phyloP scores from a whole-genome alignment of 2,888 invertebrate genomes.

The Temnothorax rugatulus region DNA sequence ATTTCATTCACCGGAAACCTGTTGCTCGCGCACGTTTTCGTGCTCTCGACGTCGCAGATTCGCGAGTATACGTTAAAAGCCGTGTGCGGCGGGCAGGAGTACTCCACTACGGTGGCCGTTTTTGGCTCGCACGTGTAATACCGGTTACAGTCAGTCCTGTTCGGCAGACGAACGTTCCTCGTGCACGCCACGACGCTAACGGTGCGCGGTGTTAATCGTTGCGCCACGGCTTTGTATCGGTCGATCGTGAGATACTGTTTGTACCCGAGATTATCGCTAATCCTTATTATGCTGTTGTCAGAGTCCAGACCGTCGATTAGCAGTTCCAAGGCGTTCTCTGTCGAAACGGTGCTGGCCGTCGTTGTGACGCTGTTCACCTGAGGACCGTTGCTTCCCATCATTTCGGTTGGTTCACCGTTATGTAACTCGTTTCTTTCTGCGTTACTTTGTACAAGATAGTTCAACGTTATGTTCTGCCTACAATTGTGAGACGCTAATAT shows the following conservation, averaged over 20 bases:
- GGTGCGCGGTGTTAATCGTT: conserved; percentile 66
- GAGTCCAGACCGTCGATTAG: conserved; percentile 57
- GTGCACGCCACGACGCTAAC: conserved; percentile 86
- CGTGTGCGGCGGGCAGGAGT: conserved; percentile 86
- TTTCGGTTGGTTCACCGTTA: conserved; percentile 52
- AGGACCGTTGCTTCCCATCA: conserved; percentile 20
- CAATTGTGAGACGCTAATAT: conserved; percentile 9
- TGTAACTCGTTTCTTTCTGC: conserved; percentile 67
- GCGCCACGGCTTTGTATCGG: conserved; percentile 73
- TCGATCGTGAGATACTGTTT: conserved; percentile 78
- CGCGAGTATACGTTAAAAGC: conserved; percentile 86
- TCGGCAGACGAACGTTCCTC: conserved; percentile 86
- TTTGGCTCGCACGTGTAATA: conserved; percentile 87
- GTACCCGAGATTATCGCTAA: conserved; percentile 75
- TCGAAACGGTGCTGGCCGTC: neutral
- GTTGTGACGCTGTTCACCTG: conserved; percentile 22
- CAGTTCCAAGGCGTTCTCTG: conserved; percentile 33
- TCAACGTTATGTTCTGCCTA: conserved; percentile 56
- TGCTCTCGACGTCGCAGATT: conserved; percentile 86
- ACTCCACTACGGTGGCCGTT: conserved; percentile 85
- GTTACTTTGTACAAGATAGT: conserved; percentile 74
- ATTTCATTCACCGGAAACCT: neutral
- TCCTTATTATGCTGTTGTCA: conserved; percentile 72
- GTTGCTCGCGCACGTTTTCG: conserved; percentile 80
- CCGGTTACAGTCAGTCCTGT: conserved; percentile 86